Conservation (phyloP, 2,888 invertebrate genomes). For the Amiota communis region DNA sequence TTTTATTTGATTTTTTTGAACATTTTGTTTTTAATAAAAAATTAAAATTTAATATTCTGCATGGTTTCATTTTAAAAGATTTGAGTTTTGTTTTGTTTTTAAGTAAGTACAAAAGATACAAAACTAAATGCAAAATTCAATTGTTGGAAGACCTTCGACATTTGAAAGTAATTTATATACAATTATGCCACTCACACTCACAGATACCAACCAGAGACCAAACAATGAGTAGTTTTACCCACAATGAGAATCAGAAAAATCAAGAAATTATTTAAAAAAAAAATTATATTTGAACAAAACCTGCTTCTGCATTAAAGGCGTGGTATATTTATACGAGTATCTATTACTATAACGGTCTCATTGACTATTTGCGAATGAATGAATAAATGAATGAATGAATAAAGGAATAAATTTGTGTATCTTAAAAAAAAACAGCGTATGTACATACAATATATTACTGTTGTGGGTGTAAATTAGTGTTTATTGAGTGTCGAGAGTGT, state of each 20-base stretch:
- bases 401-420: no score
- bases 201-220: not conserved
- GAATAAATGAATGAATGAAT: no score
- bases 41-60: no score
- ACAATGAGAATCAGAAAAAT: not conserved
- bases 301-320: conserved; percentile 8
- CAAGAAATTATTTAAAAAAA: no score
- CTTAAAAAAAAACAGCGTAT: no score
- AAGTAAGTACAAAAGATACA: not conserved
- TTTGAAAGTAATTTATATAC: not conserved
- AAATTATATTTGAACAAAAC: no score
- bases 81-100: not conserved
- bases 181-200: not conserved
- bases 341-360: no score
- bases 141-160: conserved; percentile 2
- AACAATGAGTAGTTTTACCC: not conserved
- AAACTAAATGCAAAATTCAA: not conserved
- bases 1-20: no score
- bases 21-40: no score
- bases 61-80: no score
- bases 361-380: no score
- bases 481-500: conserved; percentile 4
- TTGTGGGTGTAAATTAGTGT: conserved; percentile 14
- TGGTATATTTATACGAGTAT: not conserved
- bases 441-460: not conserved